phyloP scores from a whole-genome alignment of 2,113 vertebrate genomes.

The Panurus biarmicus region DNA sequence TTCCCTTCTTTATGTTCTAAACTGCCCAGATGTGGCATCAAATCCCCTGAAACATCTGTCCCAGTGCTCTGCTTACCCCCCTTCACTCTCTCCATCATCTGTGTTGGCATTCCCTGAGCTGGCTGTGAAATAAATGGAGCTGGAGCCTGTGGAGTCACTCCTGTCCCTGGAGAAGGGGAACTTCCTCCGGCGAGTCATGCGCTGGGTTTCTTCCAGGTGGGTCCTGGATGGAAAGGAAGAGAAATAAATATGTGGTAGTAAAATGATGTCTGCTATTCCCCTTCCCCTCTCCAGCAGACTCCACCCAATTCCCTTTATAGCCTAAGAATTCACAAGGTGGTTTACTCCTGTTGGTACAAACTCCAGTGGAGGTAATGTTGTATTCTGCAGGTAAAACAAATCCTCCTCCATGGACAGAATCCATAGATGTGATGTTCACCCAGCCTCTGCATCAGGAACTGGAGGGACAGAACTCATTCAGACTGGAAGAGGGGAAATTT shows the following conservation, averaged over 20 bases:
- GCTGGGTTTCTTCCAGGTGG: constrained; percentile 84
- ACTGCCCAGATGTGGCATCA: background rate
- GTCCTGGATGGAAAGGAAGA: constrained; percentile 63
- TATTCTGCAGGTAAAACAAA: accelerated
- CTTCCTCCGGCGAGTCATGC: constrained; percentile 70
- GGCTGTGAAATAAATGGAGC: constrained; percentile 91
- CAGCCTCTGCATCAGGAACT: background rate
- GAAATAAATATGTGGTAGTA: accelerated
- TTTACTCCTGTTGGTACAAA: background rate
- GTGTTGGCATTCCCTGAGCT: constrained; percentile 72
- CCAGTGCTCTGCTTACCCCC: constrained; percentile 72
- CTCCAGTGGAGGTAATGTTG: accelerated
- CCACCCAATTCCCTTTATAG: accelerated
- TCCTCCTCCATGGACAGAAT: accelerated
- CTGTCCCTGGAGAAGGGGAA: constrained; percentile 76
- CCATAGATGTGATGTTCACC: background rate
- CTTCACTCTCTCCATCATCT: constrained; percentile 86
- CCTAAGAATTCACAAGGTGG: background rate
- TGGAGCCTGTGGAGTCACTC: constrained; percentile 84
- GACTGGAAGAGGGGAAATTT: background rate
- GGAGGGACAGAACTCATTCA: accelerated
- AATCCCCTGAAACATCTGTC: background rate
- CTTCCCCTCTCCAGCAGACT: background rate
- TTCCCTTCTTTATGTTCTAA: too few relatives aligned
- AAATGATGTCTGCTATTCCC: accelerated